Base-by-base conservation (phyloP, 1,140 invertebrate species). In the Trichomalopsis sarcophagae region DNA sequence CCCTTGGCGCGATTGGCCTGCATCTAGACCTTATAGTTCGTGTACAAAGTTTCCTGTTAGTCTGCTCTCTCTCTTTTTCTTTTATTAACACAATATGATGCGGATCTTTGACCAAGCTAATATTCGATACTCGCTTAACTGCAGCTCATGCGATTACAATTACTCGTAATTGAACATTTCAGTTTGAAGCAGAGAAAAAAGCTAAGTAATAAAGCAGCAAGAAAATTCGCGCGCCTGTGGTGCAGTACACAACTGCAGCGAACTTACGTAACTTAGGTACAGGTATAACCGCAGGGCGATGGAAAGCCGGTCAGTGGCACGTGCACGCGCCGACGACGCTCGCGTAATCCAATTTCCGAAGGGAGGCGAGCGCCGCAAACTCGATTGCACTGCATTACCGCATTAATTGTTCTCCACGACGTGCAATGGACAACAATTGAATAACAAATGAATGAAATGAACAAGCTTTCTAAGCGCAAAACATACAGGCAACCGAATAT, bases 261-360 rank as follows among this genome's bases (percentile, higher is more conserved):
- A 74, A 40, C 13, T 69, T 81, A 81, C 66, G n/a, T 71, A 81
- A 79, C 27, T 27, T 27, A 27, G 27, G 27, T 27, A 27, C 2
- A 27, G 27, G 27, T 27, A 17, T 33, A 44, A 36, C 33, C 33
- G 30, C 27, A 69, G n/a, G 40, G 13, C 14, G 47, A 71, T 3
- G 74, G 9, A 81, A 85, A 82, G 6, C 40, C 81, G 85, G 81
- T 82, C 79, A 86, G 13, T 86, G 47, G 75, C 66, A 80, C 81
- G 50, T 80, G 69, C 77, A 30, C 79, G 85, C n/a, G n/a, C n/a
- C n/a, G 80, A 86, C 68, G n/a, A 14, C 33, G 21, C 68, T 33
- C 80, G 23, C 62, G 21, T 62, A 81, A 81, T 81, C 79, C 79
- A 44, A 81, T 81, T 81, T 81, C 79, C 66, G 36, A 69, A 6